Evolutionary conservation across 2,113 vertebrate species (phyloP).

Genomic region (Trichechus manatus): DNA sequence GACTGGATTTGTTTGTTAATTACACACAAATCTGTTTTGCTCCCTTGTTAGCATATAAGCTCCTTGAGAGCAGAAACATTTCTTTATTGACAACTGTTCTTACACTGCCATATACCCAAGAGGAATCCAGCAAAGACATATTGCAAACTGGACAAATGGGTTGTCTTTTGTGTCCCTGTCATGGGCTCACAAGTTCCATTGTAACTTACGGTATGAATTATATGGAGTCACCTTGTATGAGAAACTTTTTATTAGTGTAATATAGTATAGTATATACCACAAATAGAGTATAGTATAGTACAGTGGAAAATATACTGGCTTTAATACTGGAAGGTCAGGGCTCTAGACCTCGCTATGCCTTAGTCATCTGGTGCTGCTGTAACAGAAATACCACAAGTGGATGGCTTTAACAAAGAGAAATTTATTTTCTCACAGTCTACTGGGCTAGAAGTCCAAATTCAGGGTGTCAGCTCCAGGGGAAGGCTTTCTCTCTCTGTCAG

Average conservation of each 20-base stretch:
- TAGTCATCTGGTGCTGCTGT: too few species aligned
- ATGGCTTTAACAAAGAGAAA: too few species aligned
- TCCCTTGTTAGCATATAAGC: not conserved
- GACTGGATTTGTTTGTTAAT: constrained; percentile 13
- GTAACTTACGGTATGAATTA: not conserved
- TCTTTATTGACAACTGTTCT: not conserved
- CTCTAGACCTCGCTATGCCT: not conserved
- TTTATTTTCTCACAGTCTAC: too few species aligned
- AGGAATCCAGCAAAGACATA: not conserved
- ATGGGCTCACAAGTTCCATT: not conserved
- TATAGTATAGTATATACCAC: not conserved
- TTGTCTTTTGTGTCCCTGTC: not conserved
- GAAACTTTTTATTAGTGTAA: not conserved
- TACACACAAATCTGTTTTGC: not conserved
- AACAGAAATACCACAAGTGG: too few species aligned
- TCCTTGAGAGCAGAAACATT: not conserved
- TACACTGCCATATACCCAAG: not conserved
- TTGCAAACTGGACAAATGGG: not conserved
- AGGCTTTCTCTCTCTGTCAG: too few species aligned
- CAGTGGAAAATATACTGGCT: not conserved
- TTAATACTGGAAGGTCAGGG: not conserved
- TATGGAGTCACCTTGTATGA: not conserved
- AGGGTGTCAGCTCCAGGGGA: too few species aligned
- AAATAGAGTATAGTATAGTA: not conserved
- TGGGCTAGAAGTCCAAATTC: too few species aligned